phyloP scores from a whole-genome alignment of 2,888 invertebrate genomes.

The Sceliomorpha sp. region DNA sequence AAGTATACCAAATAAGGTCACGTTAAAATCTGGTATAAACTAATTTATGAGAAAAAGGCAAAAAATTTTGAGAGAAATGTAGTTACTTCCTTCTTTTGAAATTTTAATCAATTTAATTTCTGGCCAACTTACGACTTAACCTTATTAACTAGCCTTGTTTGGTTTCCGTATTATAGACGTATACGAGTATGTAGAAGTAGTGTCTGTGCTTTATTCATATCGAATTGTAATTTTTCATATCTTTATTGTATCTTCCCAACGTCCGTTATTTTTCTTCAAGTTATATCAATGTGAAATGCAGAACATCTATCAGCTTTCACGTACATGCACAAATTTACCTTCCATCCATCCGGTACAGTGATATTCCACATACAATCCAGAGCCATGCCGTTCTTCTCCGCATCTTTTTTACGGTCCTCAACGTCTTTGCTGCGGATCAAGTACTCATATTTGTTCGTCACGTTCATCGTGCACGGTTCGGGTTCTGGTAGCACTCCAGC shows the following conservation, averaged over 20 bases:
- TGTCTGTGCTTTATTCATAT: no score
- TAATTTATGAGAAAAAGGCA: background rate
- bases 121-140: no score
- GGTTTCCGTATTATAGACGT: no score
- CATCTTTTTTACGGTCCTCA: constrained; percentile 81
- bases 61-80: background rate
- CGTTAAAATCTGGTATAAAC: background rate
- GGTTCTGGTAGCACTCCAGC: constrained; percentile 81
- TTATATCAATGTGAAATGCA: no score
- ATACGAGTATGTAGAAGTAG: no score
- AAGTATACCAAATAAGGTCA: background rate
- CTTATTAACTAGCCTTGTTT: no score
- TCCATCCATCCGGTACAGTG: constrained; percentile 84
- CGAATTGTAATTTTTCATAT: no score
- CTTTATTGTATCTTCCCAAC: no score
- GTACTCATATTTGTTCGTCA: constrained; percentile 80
- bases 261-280: no score
- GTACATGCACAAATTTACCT: constrained; percentile 80
- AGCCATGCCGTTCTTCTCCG: constrained; percentile 82
- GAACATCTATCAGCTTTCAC: constrained; percentile 12
- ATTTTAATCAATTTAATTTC: no score
- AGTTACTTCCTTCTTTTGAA: background rate
- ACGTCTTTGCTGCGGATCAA: constrained; percentile 83
- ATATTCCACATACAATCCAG: constrained; percentile 90
- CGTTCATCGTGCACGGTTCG: constrained; percentile 83